Base-by-base conservation (phyloP, 2,113 vertebrate genomes). In the Anhinga anhinga region DNA sequence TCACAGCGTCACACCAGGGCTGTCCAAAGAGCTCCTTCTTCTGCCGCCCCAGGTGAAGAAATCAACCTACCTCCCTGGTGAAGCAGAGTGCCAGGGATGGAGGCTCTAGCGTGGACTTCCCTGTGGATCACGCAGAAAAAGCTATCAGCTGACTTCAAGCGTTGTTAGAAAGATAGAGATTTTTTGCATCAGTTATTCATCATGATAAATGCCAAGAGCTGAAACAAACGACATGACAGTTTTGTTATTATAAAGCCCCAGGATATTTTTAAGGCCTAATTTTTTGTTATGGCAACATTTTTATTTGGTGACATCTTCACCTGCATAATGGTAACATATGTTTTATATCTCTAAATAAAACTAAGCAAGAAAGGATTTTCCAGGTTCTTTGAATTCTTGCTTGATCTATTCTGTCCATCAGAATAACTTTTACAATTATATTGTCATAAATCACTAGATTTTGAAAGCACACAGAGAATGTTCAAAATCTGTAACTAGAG, bases 201-300 rank as follows among this genome's bases (percentile, higher is more conserved):
- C 84, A 36, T 20, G 78, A 88, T 44, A 82, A 69, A 88, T 40
- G 78, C 73, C 84, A 93, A 71, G 40, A 85, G 66, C 44, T 77
- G 89, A 95, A 95, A 87, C 69, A 94, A 96, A 90, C 73, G 94
- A 69, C 52, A 49, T 38, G 87, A 87, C 80, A 79, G 53, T 26
- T 94, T 34, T 26, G 27, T 76, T 47, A 88, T 69, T 21, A 96
- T 76, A 67, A 96, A 91, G 49, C 34, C 49, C 30, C 25, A 36
- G 65, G 47, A 56, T 65, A 72, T 79, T 93, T 94, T 91, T 89
- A 90, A 93, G 47, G 90, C 58, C 70, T 73, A 14, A 20, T 82
- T 80, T 95, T 88, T 95, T 69, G 79, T 94, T 82, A 94, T 11
- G 53, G 87, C 36, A 91, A 63, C 53, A 13, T 73, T 94, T 94